Base-by-base conservation (phyloP, 2,113 vertebrate genomes). In the Apteryx owenii region DNA sequence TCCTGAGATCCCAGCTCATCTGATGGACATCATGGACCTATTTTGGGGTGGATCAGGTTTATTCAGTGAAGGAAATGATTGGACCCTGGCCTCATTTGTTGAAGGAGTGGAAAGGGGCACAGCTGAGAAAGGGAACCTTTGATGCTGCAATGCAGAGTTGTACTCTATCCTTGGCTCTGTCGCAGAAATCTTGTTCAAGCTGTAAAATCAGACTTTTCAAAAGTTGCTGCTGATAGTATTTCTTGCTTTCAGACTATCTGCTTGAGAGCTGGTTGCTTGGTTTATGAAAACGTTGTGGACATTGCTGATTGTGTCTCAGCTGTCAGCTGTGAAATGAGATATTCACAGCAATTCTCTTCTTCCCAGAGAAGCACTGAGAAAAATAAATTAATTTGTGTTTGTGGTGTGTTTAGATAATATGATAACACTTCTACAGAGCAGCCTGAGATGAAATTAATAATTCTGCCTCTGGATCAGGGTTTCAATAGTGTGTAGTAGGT, bases 241-340 rank as follows among this genome's bases (percentile, higher is more conserved):
- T 65, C 65, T 48, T 7, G 86, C 62, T 95, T 70, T 75, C 64
- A 92, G 60, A 20, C 22, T 70, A 62, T 48, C 78, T 85, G 66
- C 87, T 65, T 48, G 48, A 95, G 66, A 89, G 56, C 56, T 69
- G 81, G 65, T 81, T 81, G 81, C 69, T 93, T 87, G 18, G 22
- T 76, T 85, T 93, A 80, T 33, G 50, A 83, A 88, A 93, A 90
- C 90, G 61, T 48, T 83, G 72, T 53, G 85, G 82, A 31, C 40
- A 53, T 58, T 2, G 2, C 62, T 69, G 58, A 68, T 40, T 72
- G 31, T 2, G 8, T 88, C 82, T 91, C 88, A 80, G 79, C 85
- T 94, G 89, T 89, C 72, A 91, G 72, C 85, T 94, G 64, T 19
- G 50, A 88, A 86, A 65, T 51, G 48, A 93, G 66, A 83, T 90